phyloP scores from a whole-genome alignment of 2,797 vertebrate species.

The Amniataba percoides region DNA sequence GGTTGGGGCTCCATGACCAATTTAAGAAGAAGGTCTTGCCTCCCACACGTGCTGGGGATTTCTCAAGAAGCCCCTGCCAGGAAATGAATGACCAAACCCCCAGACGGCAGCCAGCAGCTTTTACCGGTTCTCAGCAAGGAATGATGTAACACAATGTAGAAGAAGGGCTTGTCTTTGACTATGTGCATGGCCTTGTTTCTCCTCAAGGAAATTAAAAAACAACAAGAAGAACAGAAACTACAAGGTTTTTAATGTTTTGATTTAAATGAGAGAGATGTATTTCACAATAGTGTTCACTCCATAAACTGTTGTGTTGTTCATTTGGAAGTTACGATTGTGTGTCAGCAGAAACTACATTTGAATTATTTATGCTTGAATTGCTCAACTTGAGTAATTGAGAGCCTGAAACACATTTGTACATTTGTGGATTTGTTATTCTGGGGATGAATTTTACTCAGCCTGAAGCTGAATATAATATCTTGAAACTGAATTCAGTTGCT shows the following conservation, averaged over 20 bases:
- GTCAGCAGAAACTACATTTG: too few species aligned
- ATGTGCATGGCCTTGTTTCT: too few species aligned
- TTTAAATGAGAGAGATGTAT: neutral
- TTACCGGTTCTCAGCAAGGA: conserved; percentile 12
- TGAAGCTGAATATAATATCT: too few species aligned
- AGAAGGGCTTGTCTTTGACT: neutral
- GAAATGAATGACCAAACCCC: conserved; percentile 22
- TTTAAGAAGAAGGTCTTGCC: neutral
- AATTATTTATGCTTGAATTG: too few species aligned
- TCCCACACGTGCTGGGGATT: conserved; percentile 41
- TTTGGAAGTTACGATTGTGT: neutral
- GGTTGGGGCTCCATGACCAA: neutral
- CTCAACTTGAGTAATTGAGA: too few species aligned
- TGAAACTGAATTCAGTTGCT: too few species aligned
- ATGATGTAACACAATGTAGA: neutral
- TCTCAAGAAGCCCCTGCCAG: conserved; percentile 11
- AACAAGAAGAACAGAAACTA: neutral
- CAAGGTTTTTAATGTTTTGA: neutral
- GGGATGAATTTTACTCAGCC: too few species aligned
- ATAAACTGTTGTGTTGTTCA: neutral
- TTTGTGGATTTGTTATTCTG: too few species aligned
- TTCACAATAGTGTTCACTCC: neutral
- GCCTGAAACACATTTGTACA: too few species aligned
- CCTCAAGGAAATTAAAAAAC: neutral
- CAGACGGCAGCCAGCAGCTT: neutral